Evolutionary conservation across 2,797 vertebrate species (phyloP).

Genomic region (Syncerus caffer): DNA sequence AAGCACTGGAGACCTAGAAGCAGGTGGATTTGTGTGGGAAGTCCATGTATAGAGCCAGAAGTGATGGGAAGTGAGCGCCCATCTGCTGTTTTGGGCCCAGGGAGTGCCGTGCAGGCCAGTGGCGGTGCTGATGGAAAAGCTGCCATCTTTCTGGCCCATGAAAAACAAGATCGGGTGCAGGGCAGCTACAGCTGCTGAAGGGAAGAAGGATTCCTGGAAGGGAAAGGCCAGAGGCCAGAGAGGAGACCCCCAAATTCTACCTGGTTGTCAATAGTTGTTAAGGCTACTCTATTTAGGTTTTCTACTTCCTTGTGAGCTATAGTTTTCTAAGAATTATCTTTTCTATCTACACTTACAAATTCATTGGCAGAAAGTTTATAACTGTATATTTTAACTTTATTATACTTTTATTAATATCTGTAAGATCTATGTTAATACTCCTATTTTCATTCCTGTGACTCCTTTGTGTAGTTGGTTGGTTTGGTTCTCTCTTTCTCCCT

Average conservation of each 20-base stretch:
- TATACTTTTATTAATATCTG: background rate
- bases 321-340: background rate
- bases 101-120: accelerated
- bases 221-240: background rate
- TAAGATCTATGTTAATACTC: background rate
- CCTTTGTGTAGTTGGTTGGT: too few species aligned
- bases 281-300: background rate
- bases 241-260: background rate
- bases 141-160: background rate
- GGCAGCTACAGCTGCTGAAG: background rate
- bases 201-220: background rate
- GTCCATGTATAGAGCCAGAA: background rate
- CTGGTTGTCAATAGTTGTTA: background rate
- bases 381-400: background rate
- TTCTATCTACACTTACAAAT: background rate
- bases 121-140: background rate
- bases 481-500: background rate
- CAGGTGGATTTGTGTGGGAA: background rate
- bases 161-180: background rate
- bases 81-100: background rate
- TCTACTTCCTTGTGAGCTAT: background rate
- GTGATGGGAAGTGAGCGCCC: background rate
- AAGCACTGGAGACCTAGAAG: background rate
- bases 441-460: background rate
- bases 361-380: background rate